These are phyloP conservation scores for Germaria angustata DNA, from an alignment of 2,888 invertebrate genomes.

Conservation along the genomic window DNA sequence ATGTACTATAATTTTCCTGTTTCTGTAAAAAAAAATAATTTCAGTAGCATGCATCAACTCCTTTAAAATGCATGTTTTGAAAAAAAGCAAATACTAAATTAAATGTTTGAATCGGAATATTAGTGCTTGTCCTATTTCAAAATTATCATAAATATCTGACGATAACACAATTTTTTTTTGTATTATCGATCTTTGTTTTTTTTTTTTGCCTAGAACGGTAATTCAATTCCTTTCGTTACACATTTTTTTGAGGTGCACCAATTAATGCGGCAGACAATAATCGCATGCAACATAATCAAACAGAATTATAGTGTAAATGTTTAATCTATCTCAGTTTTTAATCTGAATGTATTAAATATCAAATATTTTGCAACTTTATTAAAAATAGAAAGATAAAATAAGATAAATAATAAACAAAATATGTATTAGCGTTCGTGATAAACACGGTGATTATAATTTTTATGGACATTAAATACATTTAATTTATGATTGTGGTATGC, in stretches of 20 bases:
- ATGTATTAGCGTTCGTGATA: conserved; percentile 58
- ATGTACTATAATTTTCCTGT: no score
- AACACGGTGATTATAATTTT: conserved; percentile 62
- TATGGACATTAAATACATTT: conserved; percentile 60
- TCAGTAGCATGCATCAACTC: no score
- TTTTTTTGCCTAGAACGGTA: not conserved
- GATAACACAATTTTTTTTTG: not conserved
- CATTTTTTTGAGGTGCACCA: conserved; percentile 19
- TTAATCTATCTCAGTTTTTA: conserved; percentile 28
- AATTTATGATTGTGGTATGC: conserved; percentile 52
- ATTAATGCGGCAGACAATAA: conserved; percentile 50
- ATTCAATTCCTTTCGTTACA: not conserved
- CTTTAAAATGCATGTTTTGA: no score
- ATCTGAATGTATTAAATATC: conserved; percentile 46
- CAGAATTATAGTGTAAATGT: conserved; percentile 39
- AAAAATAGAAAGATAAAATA: conserved; percentile 6
- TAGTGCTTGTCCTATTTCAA: no score
- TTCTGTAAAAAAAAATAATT: no score
- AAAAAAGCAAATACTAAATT: no score
- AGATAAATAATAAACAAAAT: conserved; percentile 12
- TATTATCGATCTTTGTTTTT: no score
- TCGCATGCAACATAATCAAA: conserved; percentile 51
- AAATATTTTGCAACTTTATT: conserved; percentile 41
- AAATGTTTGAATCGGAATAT: no score
- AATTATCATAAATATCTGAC: not conserved